Evolutionary conservation across 2,888 invertebrate species (phyloP).

Genomic region (Dryobotodes eremita): DNA sequence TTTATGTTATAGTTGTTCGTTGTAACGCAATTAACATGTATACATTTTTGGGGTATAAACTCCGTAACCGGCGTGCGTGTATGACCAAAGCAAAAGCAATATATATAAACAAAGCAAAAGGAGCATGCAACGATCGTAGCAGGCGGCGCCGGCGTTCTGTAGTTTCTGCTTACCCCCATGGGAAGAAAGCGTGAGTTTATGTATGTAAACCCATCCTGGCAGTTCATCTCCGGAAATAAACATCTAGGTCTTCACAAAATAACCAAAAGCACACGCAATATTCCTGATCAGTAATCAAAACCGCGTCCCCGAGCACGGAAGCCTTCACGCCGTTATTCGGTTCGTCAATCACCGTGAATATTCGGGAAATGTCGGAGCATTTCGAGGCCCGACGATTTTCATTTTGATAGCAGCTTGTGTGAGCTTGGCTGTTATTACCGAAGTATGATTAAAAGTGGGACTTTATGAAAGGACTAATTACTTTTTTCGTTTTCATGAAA

Average conservation of each 20-base stretch:
- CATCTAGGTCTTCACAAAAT: neutral
- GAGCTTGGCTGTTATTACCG: constrained; percentile 18
- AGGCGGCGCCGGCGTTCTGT: neutral
- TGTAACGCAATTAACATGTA: no score
- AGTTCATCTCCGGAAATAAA: neutral
- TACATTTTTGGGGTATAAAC: no score
- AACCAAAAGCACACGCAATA: constrained; percentile 16
- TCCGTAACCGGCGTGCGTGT: no score
- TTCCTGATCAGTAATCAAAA: constrained; percentile 34
- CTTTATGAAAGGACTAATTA: constrained; percentile 11
- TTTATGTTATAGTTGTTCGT: no score
- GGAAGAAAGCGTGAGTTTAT: neutral
- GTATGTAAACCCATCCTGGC: neutral
- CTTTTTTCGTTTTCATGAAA: neutral
- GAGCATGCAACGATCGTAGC: neutral
- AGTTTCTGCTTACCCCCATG: no score
- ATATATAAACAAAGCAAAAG: neutral
- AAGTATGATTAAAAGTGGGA: constrained; percentile 40
- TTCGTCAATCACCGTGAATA: constrained; percentile 45
- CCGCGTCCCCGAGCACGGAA: constrained; percentile 22
- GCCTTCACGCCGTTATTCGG: constrained; percentile 35
- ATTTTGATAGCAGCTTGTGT: constrained; percentile 40
- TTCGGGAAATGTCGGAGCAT: constrained; percentile 30
- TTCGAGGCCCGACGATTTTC: constrained; percentile 36
- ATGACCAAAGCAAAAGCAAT: no score